Evolutionary conservation across 2,888 invertebrate genomes (phyloP), one percentile per base, ranked within the genome.

Genomic region (Hirtodrosophila histrioides): DNA sequence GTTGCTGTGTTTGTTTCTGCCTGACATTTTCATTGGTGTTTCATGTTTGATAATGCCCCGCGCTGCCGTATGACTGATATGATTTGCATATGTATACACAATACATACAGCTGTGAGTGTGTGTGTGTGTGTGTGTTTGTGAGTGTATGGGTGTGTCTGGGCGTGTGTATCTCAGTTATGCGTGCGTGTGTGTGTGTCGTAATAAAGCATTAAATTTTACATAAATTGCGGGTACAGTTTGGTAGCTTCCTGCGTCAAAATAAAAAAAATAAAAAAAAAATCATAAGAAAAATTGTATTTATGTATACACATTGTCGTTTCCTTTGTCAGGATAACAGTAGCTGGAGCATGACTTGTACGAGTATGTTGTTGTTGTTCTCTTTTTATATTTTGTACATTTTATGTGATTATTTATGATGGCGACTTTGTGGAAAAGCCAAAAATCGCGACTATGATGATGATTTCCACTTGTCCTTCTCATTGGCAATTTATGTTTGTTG

Each of bases 11-110:
- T 75, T 66, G 64, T 68, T 71, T 60, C 67, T 65, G 63, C 46
- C 74, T 85, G 82, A 82, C 83, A 85, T 87, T 83, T 78, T 82
- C 88, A 85, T 86, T 83, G 82, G 78, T 83, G 74, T 82, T 83
- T 87, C 88, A 78, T 87, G 85, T 83, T 85, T 81, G 82, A 81
- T 85, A 87, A 85, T 82, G 78, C 65, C 65, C 60, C 54, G 66
- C 63, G 78, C 65, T 51, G 75, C 69, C 74, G 70, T 82, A 63
- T 85, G 86, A 85, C 61, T 82, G 79, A 87, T 87, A 71, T 81
- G 88, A 87, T 87, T 83, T 83, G 88, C 86, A 83, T 83, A 82
- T 65, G 54, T 64, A 39, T 54, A 27, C 41, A 43, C 9, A 64
- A 41, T 37, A 35, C 37, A 58, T 45, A 27, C 43, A 11, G 31